Evolutionary conservation across 2,113 vertebrate species (phyloP).

Genomic region (Zosterops borbonicus): DNA sequence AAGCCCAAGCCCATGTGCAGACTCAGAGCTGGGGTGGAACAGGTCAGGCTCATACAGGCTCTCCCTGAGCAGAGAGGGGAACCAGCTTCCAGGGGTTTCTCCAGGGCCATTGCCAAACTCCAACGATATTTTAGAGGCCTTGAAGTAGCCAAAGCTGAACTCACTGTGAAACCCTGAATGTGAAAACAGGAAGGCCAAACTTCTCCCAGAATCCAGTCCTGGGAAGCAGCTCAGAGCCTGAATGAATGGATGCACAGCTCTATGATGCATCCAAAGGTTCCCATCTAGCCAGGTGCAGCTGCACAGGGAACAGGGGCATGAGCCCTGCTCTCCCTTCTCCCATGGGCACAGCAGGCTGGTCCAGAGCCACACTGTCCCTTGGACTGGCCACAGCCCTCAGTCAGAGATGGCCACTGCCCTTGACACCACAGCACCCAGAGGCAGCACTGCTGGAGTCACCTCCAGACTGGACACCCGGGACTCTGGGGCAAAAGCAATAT

Average conservation of each 20-base stretch:
- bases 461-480: accelerated
- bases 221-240: background rate
- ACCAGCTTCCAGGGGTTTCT: background rate
- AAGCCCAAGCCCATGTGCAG: background rate
- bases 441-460: background rate
- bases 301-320: accelerated
- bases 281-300: background rate
- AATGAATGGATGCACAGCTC: background rate
- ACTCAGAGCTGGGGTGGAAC: background rate
- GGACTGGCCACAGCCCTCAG: background rate
- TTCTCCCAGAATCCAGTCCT: background rate
- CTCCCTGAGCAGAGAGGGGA: background rate
- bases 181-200: constrained; percentile 3
- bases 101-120: background rate
- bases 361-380: background rate
- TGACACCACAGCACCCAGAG: background rate
- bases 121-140: background rate
- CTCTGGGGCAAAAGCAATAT: background rate
- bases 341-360: background rate
- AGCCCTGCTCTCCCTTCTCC: background rate
- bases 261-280: background rate
- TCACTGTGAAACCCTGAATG: background rate
- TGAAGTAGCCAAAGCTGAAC: background rate
- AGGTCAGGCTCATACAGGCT: background rate
- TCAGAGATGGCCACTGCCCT: background rate